phyloP scores from a whole-genome alignment of 2,113 vertebrate species.

The Miniopterus natalensis region DNA sequence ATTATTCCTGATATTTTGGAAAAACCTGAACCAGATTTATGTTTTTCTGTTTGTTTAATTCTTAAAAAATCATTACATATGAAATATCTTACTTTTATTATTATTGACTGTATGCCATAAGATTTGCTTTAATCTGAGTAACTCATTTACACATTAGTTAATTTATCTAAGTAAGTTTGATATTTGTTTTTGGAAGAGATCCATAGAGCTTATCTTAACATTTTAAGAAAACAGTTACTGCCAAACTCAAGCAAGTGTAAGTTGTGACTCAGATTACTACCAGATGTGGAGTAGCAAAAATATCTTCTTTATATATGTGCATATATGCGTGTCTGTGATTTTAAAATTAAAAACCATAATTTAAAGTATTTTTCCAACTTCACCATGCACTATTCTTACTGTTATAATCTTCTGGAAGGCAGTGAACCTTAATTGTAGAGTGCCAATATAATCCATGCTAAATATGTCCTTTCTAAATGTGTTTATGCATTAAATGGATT shows the following conservation, averaged over 20 bases:
- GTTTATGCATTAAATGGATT: slow-evolving; percentile 45
- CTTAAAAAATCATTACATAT: background rate
- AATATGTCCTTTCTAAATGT: slow-evolving; percentile 48
- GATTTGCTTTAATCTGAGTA: background rate
- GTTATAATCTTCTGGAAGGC: slow-evolving; percentile 43
- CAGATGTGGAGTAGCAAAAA: slow-evolving; percentile 48
- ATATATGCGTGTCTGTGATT: slow-evolving; percentile 27
- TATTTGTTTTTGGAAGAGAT: slow-evolving; percentile 45
- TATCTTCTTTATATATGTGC: background rate
- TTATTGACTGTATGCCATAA: background rate
- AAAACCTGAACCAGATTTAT: background rate
- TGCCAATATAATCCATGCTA: background rate
- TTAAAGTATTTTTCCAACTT: background rate
- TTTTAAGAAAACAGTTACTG: slow-evolving; percentile 59
- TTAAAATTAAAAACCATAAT: slow-evolving; percentile 60
- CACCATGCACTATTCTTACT: background rate
- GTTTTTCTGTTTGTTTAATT: background rate
- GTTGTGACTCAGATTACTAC: slow-evolving; percentile 54
- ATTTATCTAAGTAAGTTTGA: slow-evolving; percentile 28
- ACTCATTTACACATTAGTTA: slow-evolving; percentile 19
- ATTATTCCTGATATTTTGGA: background rate
- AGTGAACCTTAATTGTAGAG: background rate
- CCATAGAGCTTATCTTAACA: slow-evolving; percentile 10
- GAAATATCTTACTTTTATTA: slow-evolving; percentile 33
- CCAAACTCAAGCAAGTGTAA: background rate